phyloP scores from a whole-genome alignment of 2,113 vertebrate genomes.

The Hoplias malabaricus region DNA sequence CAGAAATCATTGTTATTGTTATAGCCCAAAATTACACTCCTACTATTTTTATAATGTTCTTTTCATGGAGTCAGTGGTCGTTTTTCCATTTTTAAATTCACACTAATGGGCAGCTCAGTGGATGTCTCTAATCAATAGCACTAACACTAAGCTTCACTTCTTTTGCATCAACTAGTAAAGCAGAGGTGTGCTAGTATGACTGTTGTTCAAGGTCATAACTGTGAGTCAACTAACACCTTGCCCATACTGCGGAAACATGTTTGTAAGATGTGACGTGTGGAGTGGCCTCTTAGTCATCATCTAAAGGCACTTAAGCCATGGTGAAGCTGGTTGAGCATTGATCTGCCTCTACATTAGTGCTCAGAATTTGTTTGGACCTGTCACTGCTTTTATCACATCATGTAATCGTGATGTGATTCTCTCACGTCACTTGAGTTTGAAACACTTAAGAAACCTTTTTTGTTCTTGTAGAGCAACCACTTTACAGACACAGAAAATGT shows the following conservation, averaged over 20 bases:
- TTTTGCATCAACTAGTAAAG: neutral
- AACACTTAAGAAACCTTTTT: conserved; percentile 33
- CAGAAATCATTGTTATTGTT: no score
- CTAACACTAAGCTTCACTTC: no score
- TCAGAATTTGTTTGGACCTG: conserved; percentile 38
- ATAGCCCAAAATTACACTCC: no score
- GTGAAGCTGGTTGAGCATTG: conserved; percentile 36
- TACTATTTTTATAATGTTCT: no score
- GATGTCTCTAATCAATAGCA: no score
- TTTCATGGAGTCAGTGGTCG: no score
- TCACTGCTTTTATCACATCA: conserved; percentile 40
- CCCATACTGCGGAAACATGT: conserved; percentile 35
- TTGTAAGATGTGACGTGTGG: conserved; percentile 37
- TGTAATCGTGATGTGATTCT: conserved; percentile 39
- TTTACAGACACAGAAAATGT: neutral
- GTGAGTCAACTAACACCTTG: conserved; percentile 33
- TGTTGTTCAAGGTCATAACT: conserved; percentile 33
- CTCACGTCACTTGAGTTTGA: neutral
- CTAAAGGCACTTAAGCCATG: conserved; percentile 45
- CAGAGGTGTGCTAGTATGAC: neutral
- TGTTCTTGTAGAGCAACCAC: neutral
- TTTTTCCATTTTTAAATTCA: no score
- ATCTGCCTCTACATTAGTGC: conserved; percentile 39
- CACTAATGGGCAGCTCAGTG: no score
- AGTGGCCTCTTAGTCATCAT: conserved; percentile 44